Evolutionary conservation across 2,113 vertebrate species (phyloP).

Genomic region (Channa maculata): DNA sequence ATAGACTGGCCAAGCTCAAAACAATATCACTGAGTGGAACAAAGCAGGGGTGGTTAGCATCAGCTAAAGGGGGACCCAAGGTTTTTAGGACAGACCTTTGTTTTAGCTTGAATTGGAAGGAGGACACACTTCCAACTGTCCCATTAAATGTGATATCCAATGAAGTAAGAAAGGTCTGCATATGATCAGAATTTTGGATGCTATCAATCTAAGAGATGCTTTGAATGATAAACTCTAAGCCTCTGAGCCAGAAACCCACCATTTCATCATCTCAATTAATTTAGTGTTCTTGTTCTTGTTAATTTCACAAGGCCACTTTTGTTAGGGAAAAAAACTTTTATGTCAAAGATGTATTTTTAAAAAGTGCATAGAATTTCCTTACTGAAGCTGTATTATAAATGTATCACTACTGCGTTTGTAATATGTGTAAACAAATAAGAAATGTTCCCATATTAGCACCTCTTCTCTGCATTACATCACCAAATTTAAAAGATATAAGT

Average conservation of each 20-base stretch:
- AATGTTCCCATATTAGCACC: no score
- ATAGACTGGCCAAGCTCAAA: constrained; percentile 37
- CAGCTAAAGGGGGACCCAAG: constrained; percentile 35
- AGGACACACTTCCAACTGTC: constrained; percentile 35
- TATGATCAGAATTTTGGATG: constrained; percentile 48
- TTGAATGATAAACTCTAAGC: constrained; percentile 36
- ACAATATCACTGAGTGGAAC: constrained; percentile 30
- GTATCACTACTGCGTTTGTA: background rate
- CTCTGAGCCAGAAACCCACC: constrained; percentile 51
- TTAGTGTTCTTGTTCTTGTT: constrained; percentile 15
- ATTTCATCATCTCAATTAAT: constrained; percentile 44
- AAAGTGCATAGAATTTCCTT: background rate
- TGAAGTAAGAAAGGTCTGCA: constrained; percentile 45
- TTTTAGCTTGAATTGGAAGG: constrained; percentile 37
- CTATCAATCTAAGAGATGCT: constrained; percentile 42
- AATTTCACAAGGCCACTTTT: constrained; percentile 30
- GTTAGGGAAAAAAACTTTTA: constrained; percentile 11
- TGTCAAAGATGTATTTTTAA: constrained; percentile 18
- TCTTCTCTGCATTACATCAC: no score
- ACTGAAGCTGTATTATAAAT: constrained; percentile 1
- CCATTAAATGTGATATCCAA: constrained; percentile 43
- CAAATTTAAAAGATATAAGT: no score
- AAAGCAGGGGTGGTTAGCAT: constrained; percentile 43
- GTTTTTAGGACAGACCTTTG: constrained; percentile 11
- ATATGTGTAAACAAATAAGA: background rate